Evolutionary conservation across 2,888 invertebrate species (phyloP).

Genomic region (Lacanobia oleracea): DNA sequence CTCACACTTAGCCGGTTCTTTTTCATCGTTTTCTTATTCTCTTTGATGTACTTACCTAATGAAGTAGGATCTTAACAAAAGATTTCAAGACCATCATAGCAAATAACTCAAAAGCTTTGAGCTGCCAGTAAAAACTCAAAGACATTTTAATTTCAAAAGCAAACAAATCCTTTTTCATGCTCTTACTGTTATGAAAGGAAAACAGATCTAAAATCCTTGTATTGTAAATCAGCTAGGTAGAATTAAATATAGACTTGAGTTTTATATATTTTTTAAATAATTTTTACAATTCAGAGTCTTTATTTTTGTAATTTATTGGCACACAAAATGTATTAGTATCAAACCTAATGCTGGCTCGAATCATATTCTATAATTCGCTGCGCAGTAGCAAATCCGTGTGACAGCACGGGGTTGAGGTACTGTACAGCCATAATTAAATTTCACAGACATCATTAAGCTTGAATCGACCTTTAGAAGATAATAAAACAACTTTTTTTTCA

Average conservation of each 20-base stretch:
- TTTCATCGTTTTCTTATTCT: no score
- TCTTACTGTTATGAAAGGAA: constrained; percentile 24
- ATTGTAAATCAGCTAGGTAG: constrained; percentile 13
- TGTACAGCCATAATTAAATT: no score
- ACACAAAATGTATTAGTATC: not conserved
- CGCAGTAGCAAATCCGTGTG: no score
- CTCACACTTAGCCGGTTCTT: no score
- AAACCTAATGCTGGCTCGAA: not conserved
- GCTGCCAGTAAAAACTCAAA: constrained; percentile 22
- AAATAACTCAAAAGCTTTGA: constrained; percentile 19
- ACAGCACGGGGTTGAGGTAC: no score
- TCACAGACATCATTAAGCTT: no score
- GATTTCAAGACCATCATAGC: constrained; percentile 5
- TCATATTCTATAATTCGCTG: no score
- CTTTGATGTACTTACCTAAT: not conserved
- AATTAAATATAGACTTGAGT: constrained; percentile 7
- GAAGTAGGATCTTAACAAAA: not conserved
- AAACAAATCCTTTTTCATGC: constrained; percentile 48
- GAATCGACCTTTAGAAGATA: not conserved
- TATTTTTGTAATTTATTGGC: not conserved
- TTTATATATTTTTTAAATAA: not conserved
- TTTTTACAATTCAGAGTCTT: not conserved
- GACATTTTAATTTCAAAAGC: constrained; percentile 42
- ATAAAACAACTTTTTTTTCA: no score
- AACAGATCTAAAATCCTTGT: constrained; percentile 7